Evolutionary conservation across 2,888 invertebrate genomes (phyloP).

Genomic region (Ferdinandea cuprea): DNA sequence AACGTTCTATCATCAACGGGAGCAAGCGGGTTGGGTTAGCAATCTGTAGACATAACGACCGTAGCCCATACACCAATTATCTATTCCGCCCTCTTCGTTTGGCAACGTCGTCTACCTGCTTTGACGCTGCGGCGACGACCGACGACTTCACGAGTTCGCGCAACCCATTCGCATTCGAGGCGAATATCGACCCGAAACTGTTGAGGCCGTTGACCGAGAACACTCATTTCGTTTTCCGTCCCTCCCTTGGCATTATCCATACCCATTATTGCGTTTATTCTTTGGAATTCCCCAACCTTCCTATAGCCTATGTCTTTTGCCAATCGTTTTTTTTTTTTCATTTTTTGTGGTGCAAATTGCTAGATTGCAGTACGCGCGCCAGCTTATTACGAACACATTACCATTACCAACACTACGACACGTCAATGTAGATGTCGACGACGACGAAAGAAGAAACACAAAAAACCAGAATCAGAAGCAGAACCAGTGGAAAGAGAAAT

Average conservation of each 20-base stretch:
- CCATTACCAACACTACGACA: slow-evolving; percentile 11
- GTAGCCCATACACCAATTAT: slow-evolving; percentile 56
- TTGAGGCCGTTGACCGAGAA: slow-evolving; percentile 70
- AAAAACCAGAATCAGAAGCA: slow-evolving; percentile 19
- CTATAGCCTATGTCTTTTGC: slow-evolving; percentile 43
- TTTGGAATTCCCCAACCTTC: slow-evolving; percentile 9
- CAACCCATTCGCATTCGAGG: slow-evolving; percentile 52
- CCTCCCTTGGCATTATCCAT: slow-evolving; percentile 3
- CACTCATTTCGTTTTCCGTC: slow-evolving; percentile 29
- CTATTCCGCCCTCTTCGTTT: slow-evolving; percentile 39
- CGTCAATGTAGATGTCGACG: not conserved
- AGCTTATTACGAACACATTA: slow-evolving; percentile 69
- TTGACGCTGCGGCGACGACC: slow-evolving; percentile 2
- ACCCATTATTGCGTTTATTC: slow-evolving; percentile 33
- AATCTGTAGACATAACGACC: slow-evolving; percentile 36
- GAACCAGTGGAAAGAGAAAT: slow-evolving; percentile 56
- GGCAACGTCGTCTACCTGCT: slow-evolving; percentile 21
- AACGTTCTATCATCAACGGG: not conserved
- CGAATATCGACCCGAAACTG: slow-evolving; percentile 66
- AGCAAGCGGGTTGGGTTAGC: not conserved
- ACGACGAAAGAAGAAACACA: slow-evolving; percentile 3
- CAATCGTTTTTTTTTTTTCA: slow-evolving; percentile 33
- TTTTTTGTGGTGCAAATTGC: slow-evolving; percentile 59
- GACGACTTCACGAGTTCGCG: slow-evolving; percentile 14
- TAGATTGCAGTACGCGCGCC: slow-evolving; percentile 53